Base-by-base conservation (phyloP, 2,797 vertebrate genomes). In the Gorsachius magnificus region DNA sequence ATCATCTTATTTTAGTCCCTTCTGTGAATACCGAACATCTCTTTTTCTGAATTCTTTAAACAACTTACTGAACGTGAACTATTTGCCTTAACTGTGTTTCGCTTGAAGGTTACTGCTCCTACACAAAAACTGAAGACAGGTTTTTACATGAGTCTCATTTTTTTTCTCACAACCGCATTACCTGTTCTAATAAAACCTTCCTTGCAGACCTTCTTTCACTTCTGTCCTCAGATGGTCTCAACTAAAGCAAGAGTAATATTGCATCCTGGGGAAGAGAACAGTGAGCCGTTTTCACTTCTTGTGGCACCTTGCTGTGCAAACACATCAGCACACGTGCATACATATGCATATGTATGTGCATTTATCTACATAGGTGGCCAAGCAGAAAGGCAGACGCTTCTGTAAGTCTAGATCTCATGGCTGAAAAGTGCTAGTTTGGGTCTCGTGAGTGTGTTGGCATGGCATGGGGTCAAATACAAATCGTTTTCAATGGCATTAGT, bases 271-370 rank as follows among this genome's bases (percentile, higher is more conserved):
- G 46, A 77, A 64, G 41, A 45, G 35, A 87, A 26, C 10, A 29
- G 33, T 18, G 35, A 80, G 19, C n/a, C 1, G 0, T 85, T 70
- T n/a, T 41, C 25, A 8, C 10, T 79, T 68, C 31, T 82, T 26
- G n/a, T 9, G 54, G 43, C 63, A 41, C 53, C 1, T 4, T 45
- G 17, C 45, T 71, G 36, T 26, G 50, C 19, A 50, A 54, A 46
- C 45, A 43, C 20, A 4, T 0, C 0, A 11, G 9, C 22, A 33
- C 10, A 12, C 7, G 5, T 53, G 10, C 16, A 15, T 50, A 16
- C 31, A 19, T 16, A 5, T 50, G 13, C 22, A 24, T 56, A 20
- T 33, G 9, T 11, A 18, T 21, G 9, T 12, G 15, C 26, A 16
- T 35, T 69, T 68, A 36, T 9, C 9, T 10, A 8, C 4, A 2